Evolutionary conservation across 2,113 vertebrate genomes (phyloP).

Genomic region (Lepus timidus): DNA sequence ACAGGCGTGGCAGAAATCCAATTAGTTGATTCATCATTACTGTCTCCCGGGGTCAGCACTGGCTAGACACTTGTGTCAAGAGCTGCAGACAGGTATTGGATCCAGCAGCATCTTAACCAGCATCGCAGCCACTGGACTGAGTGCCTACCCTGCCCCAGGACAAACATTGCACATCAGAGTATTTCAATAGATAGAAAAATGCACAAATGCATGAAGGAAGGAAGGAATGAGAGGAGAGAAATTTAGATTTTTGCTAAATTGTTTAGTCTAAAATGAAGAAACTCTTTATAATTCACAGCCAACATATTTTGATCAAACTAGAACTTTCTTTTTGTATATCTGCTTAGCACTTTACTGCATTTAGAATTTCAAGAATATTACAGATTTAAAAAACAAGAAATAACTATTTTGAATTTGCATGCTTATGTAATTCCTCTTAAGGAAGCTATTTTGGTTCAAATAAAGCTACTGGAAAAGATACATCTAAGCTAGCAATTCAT

Average conservation of each 20-base stretch:
- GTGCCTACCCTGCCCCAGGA: background rate
- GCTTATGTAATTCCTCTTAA: slow-evolving; percentile 65
- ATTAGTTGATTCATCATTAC: no score
- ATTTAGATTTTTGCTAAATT: slow-evolving; percentile 44
- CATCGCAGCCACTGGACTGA: no score
- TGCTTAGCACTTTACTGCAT: slow-evolving; percentile 20
- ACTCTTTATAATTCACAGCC: background rate
- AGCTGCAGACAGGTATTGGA: no score
- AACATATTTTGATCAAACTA: slow-evolving; percentile 50
- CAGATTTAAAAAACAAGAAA: slow-evolving; percentile 12
- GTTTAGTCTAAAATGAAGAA: slow-evolving; percentile 22
- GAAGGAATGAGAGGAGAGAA: background rate
- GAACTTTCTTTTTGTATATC: slow-evolving; percentile 13
- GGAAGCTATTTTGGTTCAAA: slow-evolving; percentile 62
- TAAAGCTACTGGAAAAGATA: slow-evolving; percentile 60
- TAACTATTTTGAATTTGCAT: slow-evolving; percentile 51
- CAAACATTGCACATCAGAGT: background rate
- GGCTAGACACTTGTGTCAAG: no score
- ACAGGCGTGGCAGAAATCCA: no score
- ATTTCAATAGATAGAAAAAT: slow-evolving; percentile 25
- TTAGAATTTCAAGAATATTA: slow-evolving; percentile 71
- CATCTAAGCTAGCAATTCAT: slow-evolving; percentile 70
- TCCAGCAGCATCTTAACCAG: no score
- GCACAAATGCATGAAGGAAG: slow-evolving; percentile 45
- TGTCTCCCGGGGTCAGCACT: no score